These are phyloP conservation scores for Chaetodon trifascialis DNA, from an alignment of 2,113 vertebrate species.

Conservation along the genomic window DNA sequence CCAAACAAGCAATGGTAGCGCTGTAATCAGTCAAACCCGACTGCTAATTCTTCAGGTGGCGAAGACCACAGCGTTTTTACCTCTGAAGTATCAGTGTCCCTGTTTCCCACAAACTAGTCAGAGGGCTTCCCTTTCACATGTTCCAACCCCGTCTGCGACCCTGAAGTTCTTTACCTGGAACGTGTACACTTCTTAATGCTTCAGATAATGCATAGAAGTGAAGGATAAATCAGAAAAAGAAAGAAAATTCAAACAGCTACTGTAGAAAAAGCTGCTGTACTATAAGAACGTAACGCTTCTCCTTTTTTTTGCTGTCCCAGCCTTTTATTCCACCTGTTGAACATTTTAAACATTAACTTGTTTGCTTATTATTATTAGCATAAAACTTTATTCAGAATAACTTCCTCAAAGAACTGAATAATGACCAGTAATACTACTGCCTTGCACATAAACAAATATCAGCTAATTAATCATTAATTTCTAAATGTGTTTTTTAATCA, in stretches of 20 bases:
- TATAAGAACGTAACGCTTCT: not conserved
- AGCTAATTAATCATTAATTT: constrained; percentile 87
- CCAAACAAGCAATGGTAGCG: constrained; percentile 89
- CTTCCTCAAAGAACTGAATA: not conserved
- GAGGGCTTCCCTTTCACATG: not conserved
- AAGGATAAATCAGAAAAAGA: not conserved
- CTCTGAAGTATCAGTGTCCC: constrained; percentile 29
- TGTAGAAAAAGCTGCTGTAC: not conserved
- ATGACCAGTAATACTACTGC: constrained; percentile 60
- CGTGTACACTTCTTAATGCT: not conserved
- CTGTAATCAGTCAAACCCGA: constrained; percentile 96
- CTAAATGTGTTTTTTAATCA: constrained; percentile 91
- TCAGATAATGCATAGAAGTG: not conserved
- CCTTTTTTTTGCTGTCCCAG: not conserved
- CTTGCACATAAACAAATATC: constrained; percentile 81
- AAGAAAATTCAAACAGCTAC: not conserved
- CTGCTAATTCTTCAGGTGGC: constrained; percentile 95
- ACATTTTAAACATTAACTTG: not conserved
- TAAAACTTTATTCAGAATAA: not conserved
- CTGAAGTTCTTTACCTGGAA: not conserved
- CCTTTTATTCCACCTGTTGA: constrained; percentile 59
- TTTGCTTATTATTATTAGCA: not conserved
- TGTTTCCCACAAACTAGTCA: constrained; percentile 19
- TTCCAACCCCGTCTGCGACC: not conserved
- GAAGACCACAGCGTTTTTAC: constrained; percentile 83